Percentiles rank a stretch among this genome's conserved stretches.
Conservation (phyloP, 2,113 vertebrate genomes). For the Brienomyrus brachyistius region DNA sequence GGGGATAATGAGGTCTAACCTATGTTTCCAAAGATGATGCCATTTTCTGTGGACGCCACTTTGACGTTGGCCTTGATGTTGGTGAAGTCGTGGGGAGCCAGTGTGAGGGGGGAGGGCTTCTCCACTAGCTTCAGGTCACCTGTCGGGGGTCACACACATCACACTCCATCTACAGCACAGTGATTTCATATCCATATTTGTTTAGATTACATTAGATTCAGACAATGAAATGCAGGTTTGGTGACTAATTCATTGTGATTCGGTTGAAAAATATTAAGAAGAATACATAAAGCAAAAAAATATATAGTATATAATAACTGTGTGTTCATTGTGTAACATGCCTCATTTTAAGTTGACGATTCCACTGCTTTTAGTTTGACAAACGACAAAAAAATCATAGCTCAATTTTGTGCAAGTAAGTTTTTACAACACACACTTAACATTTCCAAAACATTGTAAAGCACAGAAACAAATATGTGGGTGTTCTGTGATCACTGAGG, state of each 20-base stretch:
- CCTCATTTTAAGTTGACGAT: background rate
- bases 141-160: constrained; percentile 36
- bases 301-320: background rate
- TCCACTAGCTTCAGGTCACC: constrained; percentile 97
- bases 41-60: constrained; percentile 97
- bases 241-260: background rate
- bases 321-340: background rate
- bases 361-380: background rate
- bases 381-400: background rate
- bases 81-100: constrained; percentile 96
- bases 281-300: background rate
- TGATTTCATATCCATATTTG: background rate
- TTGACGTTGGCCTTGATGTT: constrained; percentile 99
- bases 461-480: background rate
- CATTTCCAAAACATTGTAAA: background rate
- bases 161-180: background rate
- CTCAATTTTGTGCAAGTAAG: background rate
- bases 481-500: background rate
- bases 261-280: background rate
- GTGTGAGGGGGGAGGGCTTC: constrained; percentile 93
- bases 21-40: constrained; percentile 98
- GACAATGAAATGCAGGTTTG: background rate
- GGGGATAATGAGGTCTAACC: constrained; percentile 60
- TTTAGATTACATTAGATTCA: background rate
- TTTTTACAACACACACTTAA: background rate